phyloP scores from a whole-genome alignment of 2,113 vertebrate genomes.

The Gymnarchus niloticus region DNA sequence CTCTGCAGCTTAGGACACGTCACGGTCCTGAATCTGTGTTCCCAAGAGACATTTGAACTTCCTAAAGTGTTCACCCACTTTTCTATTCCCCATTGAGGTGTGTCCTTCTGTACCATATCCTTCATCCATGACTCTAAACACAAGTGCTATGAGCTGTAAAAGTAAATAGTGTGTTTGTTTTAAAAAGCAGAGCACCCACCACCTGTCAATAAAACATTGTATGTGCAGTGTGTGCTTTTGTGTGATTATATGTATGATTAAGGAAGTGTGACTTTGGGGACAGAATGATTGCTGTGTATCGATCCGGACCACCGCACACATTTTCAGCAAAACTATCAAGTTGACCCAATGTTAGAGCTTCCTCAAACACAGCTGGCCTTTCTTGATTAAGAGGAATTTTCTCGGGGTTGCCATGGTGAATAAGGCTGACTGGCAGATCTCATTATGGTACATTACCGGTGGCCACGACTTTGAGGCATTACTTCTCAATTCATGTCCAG shows the following conservation, averaged over 20 bases:
- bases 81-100: neutral
- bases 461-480: neutral
- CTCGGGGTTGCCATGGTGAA: neutral
- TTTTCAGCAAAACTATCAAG: conserved; percentile 2
- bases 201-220: neutral
- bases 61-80: neutral
- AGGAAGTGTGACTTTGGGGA: neutral
- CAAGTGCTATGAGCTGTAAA: neutral
- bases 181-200: neutral
- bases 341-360: neutral
- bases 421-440: neutral
- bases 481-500: neutral
- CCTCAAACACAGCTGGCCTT: conserved; percentile 5
- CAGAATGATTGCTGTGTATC: neutral
- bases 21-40: neutral
- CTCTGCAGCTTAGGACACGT: neutral
- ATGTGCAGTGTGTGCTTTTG: neutral
- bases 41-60: neutral
- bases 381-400: conserved; percentile 16
- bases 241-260: conserved; percentile 4
- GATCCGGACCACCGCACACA: neutral
- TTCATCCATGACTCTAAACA: neutral
- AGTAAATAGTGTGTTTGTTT: neutral
- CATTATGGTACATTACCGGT: neutral
- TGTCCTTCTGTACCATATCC: neutral